Base-by-base conservation (phyloP, 2,113 vertebrate genomes). In the Salminus brasiliensis region DNA sequence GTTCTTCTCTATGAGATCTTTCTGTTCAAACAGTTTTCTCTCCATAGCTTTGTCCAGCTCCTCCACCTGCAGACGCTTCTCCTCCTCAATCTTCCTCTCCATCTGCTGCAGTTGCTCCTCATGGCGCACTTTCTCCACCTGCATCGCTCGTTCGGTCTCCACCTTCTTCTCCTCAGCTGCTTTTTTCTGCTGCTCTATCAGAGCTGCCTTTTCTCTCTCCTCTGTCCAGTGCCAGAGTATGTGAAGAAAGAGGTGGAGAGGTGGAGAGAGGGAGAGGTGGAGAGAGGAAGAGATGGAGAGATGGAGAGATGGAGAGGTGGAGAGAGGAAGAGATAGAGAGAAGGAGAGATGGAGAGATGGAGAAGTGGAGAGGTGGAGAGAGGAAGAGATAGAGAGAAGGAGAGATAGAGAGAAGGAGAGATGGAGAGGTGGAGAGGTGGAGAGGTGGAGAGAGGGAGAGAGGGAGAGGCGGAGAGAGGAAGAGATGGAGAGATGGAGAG, bases 11-110 rank as follows among this genome's bases (percentile, higher is more conserved):
- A 71, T 0, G 18, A 84, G 81, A 13, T 79, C 43, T 34, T 65
- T 36, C 74, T 74, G 84, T 66, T 89, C 88, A 30, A 62, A 30
- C 43, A 90, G 39, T 71, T 87, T 90, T 72, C 70, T 69, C 3
- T 87, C 57, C 67, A 90, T 8, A 0, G 85, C 85, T 60, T 11
- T 53, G 6, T 82, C 65, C 11, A 67, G 23, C 73, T 88, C 87
- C 53, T 68, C 45, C 53, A 73, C 55, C 25, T 73, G 66, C 29
- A 49, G 47, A 32, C 59, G 6, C 57, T 32, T n/a, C 57, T 88
- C 87, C 29, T 88, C 45, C 3, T 77, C 76, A 63, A 86, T 52
- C 73, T 83, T 88, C 27, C 45, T 23, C 69, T 81, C 4, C 59
- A 88, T 43, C 34, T 81, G 80, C 52, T 13, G 67, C 6, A 84